Evolutionary conservation across 2,113 vertebrate genomes (phyloP).

Genomic region (Semicossyphus pulcher): DNA sequence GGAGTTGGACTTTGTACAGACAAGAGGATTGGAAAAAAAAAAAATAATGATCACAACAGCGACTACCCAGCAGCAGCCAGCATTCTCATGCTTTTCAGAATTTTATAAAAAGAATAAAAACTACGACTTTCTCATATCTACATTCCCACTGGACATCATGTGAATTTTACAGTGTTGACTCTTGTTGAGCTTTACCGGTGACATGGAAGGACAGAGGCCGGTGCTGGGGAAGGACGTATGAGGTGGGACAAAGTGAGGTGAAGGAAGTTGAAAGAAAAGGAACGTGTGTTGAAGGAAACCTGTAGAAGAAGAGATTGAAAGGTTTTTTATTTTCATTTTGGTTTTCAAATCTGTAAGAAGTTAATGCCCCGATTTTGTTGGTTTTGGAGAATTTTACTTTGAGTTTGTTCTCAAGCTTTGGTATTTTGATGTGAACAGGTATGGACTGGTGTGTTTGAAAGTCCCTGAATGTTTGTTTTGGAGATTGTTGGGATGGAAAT

Average conservation of each 20-base stretch:
- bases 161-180: slow-evolving; percentile 68
- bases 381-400: slow-evolving; percentile 38
- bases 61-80: slow-evolving; percentile 73
- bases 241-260: slow-evolving; percentile 47
- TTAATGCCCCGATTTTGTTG: slow-evolving; percentile 14
- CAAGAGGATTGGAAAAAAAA: slow-evolving; percentile 56
- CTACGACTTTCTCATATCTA: slow-evolving; percentile 78
- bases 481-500: slow-evolving; percentile 30
- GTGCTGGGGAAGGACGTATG: slow-evolving; percentile 34
- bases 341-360: slow-evolving; percentile 41
- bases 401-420: slow-evolving; percentile 26
- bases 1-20: slow-evolving; percentile 82
- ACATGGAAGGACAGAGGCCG: slow-evolving; percentile 36
- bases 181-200: slow-evolving; percentile 46
- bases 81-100: slow-evolving; percentile 70
- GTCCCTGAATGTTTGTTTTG: slow-evolving; percentile 65
- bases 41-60: slow-evolving; percentile 36
- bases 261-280: slow-evolving; percentile 31
- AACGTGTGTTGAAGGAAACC: slow-evolving; percentile 66
- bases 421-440: slow-evolving; percentile 49
- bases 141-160: slow-evolving; percentile 82
- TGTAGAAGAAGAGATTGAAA: slow-evolving; percentile 32
- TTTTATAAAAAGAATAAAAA: slow-evolving; percentile 63
- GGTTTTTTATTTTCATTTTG: slow-evolving; percentile 33
- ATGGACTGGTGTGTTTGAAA: slow-evolving; percentile 54